Evolutionary conservation across 53 echinoderm and acorn worm species (phyloP).

Genomic region (Mesocentrotus franciscanus): DNA sequence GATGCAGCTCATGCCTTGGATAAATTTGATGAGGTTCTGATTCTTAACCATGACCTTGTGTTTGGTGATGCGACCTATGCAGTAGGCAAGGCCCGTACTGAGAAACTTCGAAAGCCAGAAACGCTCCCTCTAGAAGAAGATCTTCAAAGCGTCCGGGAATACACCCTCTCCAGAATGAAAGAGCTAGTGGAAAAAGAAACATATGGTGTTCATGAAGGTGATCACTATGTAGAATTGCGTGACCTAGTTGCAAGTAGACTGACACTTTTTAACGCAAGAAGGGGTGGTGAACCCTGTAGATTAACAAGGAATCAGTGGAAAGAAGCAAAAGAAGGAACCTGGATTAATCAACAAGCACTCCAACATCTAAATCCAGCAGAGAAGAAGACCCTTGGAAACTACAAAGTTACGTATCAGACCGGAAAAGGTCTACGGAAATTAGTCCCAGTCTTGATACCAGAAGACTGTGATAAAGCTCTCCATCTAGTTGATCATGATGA

Average conservation of each 20-base stretch:
- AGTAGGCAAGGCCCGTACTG: constrained; percentile 64
- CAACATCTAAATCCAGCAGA: constrained; percentile 72
- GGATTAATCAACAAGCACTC: constrained; percentile 63
- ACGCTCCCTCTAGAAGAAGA: constrained; percentile 76
- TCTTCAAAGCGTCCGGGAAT: constrained; percentile 67
- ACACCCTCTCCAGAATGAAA: background rate
- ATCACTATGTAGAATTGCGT: constrained; percentile 62
- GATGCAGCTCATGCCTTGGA: constrained; percentile 69
- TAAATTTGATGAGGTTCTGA: constrained; percentile 77
- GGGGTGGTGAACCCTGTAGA: constrained; percentile 80
- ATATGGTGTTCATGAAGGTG: constrained; percentile 46
- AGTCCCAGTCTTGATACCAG: constrained; percentile 12
- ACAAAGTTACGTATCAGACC: constrained; percentile 80
- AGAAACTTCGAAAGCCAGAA: constrained; percentile 72
- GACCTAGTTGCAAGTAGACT: constrained; percentile 68
- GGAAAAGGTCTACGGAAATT: constrained; percentile 47
- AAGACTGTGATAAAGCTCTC: background rate
- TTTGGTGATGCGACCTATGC: constrained; percentile 83
- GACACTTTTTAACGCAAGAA: constrained; percentile 77
- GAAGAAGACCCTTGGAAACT: constrained; percentile 31
- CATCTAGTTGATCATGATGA: background rate
- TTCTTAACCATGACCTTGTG: constrained; percentile 71
- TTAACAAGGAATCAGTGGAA: constrained; percentile 72
- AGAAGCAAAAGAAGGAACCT: constrained; percentile 71
- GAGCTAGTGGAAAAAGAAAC: constrained; percentile 19